A percentile compares a stretch with the other conserved stretches of the same genome.
Evolutionary conservation across 92 coral and sea anemone species (phyloP).

Genomic region (Scolanthus callimorphus): DNA sequence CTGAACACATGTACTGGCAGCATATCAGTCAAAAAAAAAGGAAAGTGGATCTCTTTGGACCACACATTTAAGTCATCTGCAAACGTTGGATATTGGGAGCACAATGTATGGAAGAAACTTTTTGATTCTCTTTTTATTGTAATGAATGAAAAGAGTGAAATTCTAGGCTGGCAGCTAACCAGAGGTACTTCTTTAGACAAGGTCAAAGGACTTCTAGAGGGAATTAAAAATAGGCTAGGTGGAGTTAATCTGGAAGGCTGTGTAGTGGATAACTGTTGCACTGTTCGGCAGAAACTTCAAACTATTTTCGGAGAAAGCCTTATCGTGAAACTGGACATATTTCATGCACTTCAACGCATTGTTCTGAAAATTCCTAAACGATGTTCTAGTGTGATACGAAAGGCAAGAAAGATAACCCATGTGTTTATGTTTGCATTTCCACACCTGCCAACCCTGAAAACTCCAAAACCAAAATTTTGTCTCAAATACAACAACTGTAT

Average conservation of each 20-base stretch:
- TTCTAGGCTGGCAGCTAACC: conserved; percentile 55
- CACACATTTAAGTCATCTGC: neutral
- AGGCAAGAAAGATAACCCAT: too few relatives aligned
- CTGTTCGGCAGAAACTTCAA: conserved; percentile 13
- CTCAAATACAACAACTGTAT: too few relatives aligned
- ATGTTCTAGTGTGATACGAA: conserved; percentile 3
- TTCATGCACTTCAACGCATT: conserved; percentile 34
- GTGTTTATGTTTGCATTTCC: too few relatives aligned
- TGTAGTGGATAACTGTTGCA: conserved; percentile 45
- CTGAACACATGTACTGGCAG: neutral
- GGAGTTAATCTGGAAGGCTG: conserved; percentile 18
- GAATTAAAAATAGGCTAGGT: conserved; percentile 23
- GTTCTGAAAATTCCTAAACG: conserved; percentile 16
- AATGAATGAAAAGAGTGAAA: conserved; percentile 52
- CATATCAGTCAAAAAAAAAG: neutral
- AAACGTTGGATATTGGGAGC: neutral
- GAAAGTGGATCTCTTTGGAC: neutral
- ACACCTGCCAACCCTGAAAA: too few relatives aligned
- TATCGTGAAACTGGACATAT: conserved; percentile 22
- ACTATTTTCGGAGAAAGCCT: conserved; percentile 20
- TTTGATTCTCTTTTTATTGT: conserved; percentile 39
- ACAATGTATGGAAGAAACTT: neutral
- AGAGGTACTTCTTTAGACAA: conserved; percentile 51
- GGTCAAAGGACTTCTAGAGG: conserved; percentile 25
- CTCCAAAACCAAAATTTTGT: too few relatives aligned